Evolutionary conservation across 2,888 invertebrate species (phyloP).

Genomic region (Dorcus parallelipipedus): DNA sequence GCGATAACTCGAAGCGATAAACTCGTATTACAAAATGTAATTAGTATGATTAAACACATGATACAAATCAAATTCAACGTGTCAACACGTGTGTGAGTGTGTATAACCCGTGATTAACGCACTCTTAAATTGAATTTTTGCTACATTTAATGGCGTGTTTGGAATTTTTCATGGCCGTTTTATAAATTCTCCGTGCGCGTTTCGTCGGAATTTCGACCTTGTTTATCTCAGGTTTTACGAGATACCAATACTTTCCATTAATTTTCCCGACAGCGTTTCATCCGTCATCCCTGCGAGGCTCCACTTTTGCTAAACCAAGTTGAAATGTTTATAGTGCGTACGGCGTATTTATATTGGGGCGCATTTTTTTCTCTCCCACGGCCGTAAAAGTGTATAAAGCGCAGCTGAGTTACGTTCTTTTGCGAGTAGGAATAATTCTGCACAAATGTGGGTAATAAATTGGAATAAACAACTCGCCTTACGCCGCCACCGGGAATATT

Average conservation of each 20-base stretch:
- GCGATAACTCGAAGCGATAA: no score
- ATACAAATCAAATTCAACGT: no score
- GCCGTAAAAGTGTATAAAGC: no score
- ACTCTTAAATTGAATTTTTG: no score
- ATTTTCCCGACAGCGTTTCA: slow-evolving; percentile 1
- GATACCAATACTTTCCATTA: background rate
- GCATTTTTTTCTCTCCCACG: background rate
- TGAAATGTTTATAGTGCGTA: background rate
- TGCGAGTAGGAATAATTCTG: no score
- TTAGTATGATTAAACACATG: no score
- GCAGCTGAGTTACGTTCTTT: no score
- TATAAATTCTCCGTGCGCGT: background rate
- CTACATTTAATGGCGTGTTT: background rate
- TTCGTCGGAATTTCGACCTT: background rate
- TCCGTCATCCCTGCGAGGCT: background rate
- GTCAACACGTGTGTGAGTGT: no score
- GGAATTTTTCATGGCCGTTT: background rate
- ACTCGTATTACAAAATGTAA: no score
- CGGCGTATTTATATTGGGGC: background rate
- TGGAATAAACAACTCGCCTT: background rate
- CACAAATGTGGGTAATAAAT: no score
- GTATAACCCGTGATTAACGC: no score
- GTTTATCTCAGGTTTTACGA: background rate
- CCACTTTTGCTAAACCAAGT: background rate
- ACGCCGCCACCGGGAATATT: background rate